Evolutionary conservation across 2,888 invertebrate species (phyloP), one percentile per base, ranked within the genome.

Genomic region (Asteroscopus sphinx): DNA sequence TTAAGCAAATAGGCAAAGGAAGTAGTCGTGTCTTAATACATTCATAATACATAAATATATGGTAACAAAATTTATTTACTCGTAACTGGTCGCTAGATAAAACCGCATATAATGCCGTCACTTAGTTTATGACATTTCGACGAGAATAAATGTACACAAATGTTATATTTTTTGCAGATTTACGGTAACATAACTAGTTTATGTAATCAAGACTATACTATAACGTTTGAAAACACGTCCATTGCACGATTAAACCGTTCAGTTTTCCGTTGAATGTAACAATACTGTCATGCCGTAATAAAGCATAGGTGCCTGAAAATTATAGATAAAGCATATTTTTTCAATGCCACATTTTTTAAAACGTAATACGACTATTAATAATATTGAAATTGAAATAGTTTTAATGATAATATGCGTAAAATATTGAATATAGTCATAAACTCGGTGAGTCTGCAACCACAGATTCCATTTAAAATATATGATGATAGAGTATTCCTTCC

Each of bases 81-180:
- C 80, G 59, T 71, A 63, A 74, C 72, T 63, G 82, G 79, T 84
- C 85, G 85, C 81, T 88, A 90, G 86, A 81, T 82, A 76, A 76
- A 83, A 83, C 83, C 85, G 89, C 90, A 90, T 89, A 51, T 81
- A 85, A 90, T 90, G 88, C 91, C 83, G 82, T 87, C 86, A 81
- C 83, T 82, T 83, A 83, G 82, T 84, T 84, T 82, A 85, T 75
- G 82, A 85, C 73, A 81, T 85, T 83, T 81, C 81, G 79, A 80
- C 77, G 82, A 83, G 72, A 82, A 79, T 79, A 74, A 84, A 83
- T 85, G 84, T 88, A 89, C 83, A 87, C 81, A 86, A 85, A 88
- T 82, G 84, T 86, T 88, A 90, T 92, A 92, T 93, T 93, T 93
- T 93, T 92, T 90, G 90, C 92, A 91, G 88, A 88, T 92, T 86